phyloP scores from a whole-genome alignment of 2,113 vertebrate genomes.

The Grammomys dolichurus region DNA sequence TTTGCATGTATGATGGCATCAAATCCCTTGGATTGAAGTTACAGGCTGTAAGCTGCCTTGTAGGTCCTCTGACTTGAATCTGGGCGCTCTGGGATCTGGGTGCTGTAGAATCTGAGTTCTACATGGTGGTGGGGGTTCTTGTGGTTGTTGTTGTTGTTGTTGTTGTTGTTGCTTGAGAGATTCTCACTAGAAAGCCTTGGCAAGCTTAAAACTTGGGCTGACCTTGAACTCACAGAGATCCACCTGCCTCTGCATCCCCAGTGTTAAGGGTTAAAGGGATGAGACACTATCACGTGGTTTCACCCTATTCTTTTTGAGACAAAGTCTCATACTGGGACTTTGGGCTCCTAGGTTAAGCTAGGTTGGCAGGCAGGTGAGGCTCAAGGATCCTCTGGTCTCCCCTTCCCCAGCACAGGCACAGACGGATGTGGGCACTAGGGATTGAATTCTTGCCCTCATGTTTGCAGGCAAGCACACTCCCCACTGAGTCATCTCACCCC shows the following conservation, averaged over 20 bases:
- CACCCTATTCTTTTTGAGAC: not conserved
- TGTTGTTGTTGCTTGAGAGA: not conserved
- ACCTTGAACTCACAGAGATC: not conserved
- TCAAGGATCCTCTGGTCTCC: not conserved
- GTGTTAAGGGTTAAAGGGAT: not conserved
- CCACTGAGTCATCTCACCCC: not conserved
- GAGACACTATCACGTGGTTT: not conserved
- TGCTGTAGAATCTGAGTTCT: no score
- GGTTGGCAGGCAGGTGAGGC: no score
- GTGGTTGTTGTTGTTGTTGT: not conserved
- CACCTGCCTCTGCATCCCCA: not conserved
- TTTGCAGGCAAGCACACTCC: not conserved
- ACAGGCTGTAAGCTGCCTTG: not conserved
- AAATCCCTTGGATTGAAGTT: not conserved
- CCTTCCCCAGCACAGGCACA: not conserved
- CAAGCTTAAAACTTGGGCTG: not conserved
- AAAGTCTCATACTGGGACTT: not conserved
- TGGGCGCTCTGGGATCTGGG: not conserved
- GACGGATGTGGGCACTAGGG: not conserved
- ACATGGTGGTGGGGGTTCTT: no score
- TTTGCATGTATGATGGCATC: not conserved
- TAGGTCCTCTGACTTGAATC: not conserved
- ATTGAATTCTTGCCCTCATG: not conserved
- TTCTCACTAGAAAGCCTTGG: not conserved
- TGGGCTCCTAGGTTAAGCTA: no score